Base-by-base conservation (phyloP, 2,888 invertebrate species). In the Ametastegia equiseti region DNA sequence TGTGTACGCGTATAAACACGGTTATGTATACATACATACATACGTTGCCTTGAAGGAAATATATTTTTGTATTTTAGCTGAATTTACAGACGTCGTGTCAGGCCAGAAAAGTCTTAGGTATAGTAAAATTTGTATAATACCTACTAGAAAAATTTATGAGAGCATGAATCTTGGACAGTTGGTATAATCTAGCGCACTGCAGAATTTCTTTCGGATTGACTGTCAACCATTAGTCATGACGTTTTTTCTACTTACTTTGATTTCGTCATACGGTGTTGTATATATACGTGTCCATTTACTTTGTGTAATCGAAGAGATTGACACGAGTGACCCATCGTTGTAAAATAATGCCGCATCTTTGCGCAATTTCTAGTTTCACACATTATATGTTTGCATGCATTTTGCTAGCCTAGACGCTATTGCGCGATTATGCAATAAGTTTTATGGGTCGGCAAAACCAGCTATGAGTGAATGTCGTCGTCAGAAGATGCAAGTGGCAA, bases 61-160 rank as follows among this genome's bases (percentile, higher is more conserved):
- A 71, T 71, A 23, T 71, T 71, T 71, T 47, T 67, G 47, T 71
- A 23, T 71, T 71, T 71, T 47, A 47, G 71, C 5, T 15, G 19
- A 30, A 71, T 71, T 71, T 30, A 71, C 45, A 47, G 71, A 27
- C 9, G 47, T 36, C 11, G 36, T 9, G 13, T 23, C 13, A 45
- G 45, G n/a, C 9, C 33, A 27, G 27, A 6, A 47, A 45, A 71
- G 30, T 27, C 15, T 19, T n/a, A n/a, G n/a, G n/a, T n/a, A n/a
- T n/a, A n/a, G n/a, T n/a, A n/a, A n/a, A n/a, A n/a, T n/a, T n/a
- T n/a, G n/a, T n/a, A n/a, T n/a, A n/a, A n/a, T n/a, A n/a, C n/a
- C n/a, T n/a, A n/a, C n/a, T 2, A 71, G 23, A 71, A 45, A n/a
- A 30, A 15, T 45, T 71, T 71, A 9, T n/a, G 13, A 9, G 6